These are phyloP conservation scores for Brachionus paranguensis DNA, from an alignment of 1,140 invertebrate genomes.

Conservation along the genomic window DNA sequence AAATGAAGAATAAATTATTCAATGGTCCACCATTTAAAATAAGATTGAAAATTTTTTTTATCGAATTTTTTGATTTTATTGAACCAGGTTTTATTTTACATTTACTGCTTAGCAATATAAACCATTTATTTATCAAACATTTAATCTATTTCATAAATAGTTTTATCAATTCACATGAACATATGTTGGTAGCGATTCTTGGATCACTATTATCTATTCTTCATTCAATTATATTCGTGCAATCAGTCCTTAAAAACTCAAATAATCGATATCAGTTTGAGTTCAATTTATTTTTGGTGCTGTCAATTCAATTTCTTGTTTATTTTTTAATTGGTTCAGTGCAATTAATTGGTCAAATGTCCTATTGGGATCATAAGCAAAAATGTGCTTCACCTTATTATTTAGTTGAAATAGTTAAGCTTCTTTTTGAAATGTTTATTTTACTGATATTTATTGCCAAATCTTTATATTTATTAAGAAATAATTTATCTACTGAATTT, in stretches of 20 bases:
- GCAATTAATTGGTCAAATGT: constrained; percentile 1
- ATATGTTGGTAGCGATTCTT: not conserved
- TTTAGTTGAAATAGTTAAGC: not conserved
- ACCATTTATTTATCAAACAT: constrained; percentile 7
- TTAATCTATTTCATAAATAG: not conserved
- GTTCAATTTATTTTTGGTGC: not conserved
- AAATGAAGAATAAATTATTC: not conserved
- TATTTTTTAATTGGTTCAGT: not conserved
- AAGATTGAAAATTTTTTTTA: not conserved
- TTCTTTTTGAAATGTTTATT: not conserved
- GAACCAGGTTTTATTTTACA: not conserved
- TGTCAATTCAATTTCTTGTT: not conserved
- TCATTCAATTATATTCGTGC: not conserved
- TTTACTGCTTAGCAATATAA: not conserved
- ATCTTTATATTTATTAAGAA: not conserved
- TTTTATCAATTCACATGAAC: not conserved
- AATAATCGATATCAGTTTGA: not conserved
- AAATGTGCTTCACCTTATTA: not conserved
- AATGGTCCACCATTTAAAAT: not conserved
- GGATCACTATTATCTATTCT: not conserved
- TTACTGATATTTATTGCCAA: not conserved
- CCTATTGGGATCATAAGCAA: not conserved
- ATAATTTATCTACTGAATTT: not conserved
- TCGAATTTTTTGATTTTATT: not conserved
- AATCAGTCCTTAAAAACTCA: not conserved